These are phyloP conservation scores for Norana najaformis DNA, from an alignment of 2,888 invertebrate species.

Conservation along the genomic window DNA sequence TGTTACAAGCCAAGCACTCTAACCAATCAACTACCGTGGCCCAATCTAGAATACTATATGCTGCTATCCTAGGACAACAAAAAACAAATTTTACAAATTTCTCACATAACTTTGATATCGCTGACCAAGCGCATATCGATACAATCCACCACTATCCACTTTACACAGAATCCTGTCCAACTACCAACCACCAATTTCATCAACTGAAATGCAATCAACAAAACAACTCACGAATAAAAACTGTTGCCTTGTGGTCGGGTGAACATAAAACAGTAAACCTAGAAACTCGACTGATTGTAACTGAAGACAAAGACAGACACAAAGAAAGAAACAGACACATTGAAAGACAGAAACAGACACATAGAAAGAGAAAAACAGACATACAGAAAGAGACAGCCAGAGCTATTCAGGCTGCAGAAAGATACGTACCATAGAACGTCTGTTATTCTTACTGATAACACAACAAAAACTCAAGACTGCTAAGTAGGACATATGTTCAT, in stretches of 20 bases:
- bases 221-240: not conserved
- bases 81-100: no score
- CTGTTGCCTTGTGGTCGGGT: not conserved
- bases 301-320: not conserved
- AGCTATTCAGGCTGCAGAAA: not conserved
- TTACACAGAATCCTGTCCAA: not conserved
- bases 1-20: no score
- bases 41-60: no score
- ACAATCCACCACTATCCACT: not conserved
- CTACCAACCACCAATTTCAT: not conserved
- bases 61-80: no score
- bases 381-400: not conserved
- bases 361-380: not conserved
- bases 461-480: not conserved
- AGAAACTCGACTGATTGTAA: no score
- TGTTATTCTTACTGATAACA: not conserved
- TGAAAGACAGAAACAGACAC: not conserved
- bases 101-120: not conserved
- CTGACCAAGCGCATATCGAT: not conserved
- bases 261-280: not conserved
- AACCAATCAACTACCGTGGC: no score
- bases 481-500: not conserved
- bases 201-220: not conserved
- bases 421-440: not conserved
- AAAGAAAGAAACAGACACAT: not conserved